Percentiles rank a stretch among this genome's conserved stretches.
phyloP scores from a whole-genome alignment of 2,888 invertebrate species.

The Chouioia cunea region DNA sequence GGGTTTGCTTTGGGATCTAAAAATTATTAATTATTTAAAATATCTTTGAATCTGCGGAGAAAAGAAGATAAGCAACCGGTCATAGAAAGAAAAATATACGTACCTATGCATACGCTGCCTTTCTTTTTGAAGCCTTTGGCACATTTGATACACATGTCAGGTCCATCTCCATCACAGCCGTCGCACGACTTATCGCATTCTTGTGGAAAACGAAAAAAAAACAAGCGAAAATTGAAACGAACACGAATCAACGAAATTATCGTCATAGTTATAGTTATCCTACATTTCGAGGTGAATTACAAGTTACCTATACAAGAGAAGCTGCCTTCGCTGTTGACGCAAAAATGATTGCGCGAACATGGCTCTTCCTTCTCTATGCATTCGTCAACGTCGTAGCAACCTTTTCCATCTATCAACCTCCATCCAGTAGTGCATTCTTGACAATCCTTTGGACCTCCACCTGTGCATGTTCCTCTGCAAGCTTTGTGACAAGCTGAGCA shows the following conservation, averaged over 20 bases:
- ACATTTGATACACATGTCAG: conserved; percentile 90
- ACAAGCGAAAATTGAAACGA: conserved; percentile 10
- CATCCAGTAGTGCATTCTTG: conserved; percentile 79
- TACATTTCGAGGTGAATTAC: conserved; percentile 22
- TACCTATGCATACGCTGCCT: conserved; percentile 83
- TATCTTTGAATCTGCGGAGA: too few relatives aligned
- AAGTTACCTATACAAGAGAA: conserved; percentile 77
- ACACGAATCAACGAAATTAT: conserved; percentile 13
- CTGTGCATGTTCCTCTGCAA: conserved; percentile 83
- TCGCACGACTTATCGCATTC: conserved; percentile 88
- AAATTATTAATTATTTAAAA: conserved; percentile 21
- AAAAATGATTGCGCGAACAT: conserved; percentile 80
- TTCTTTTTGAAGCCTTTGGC: conserved; percentile 79
- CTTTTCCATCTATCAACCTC: conserved; percentile 78
- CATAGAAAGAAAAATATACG: conserved; percentile 58
- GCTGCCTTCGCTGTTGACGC: conserved; percentile 90
- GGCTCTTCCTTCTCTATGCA: conserved; percentile 75
- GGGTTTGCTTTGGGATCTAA: conserved; percentile 33
- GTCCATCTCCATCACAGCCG: conserved; percentile 89
- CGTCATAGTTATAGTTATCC: neutral
- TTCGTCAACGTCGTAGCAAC: conserved; percentile 89
- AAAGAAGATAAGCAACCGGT: too few relatives aligned
- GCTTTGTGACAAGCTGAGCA: conserved; percentile 85
- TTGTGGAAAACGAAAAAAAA: conserved; percentile 50
- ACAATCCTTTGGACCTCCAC: conserved; percentile 79